Base-by-base conservation (phyloP, 2,888 invertebrate genomes). In the Lampropteryx suffumata region DNA sequence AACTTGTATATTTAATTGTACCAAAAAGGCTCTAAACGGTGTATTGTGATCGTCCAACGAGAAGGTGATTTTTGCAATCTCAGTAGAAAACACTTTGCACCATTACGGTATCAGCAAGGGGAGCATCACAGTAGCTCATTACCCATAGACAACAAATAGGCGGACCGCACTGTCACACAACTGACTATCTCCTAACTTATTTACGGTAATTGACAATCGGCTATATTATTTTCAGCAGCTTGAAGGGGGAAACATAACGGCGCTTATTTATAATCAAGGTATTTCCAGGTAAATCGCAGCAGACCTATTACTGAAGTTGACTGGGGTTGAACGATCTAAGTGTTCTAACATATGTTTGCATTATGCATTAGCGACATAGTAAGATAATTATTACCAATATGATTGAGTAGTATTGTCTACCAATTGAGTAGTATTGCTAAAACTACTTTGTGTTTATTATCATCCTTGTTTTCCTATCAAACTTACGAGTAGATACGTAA, bases 61-160 rank as follows among this genome's bases (percentile, higher is more conserved):
- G 14, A 34, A 47, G 34, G 29, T 35, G 29, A 24, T 12, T 30
- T 1, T 27, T 14, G 43, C 45, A 37, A 32, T 45, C 27, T 50
- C 50, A 34, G 40, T 39, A 50, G 14, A 14, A 24, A 12, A 8
- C 9, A 28, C 21, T 37, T 45, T 35, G 33, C 51, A 36, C 50
- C 35, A 36, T 36, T 32, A 43, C 41, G 17, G 35, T 17, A 29
- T 30, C 26, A 45, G 50, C 50, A 45, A 41, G 46, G 52, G 52
- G 47, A 26, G 47, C 52, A 43, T 52, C 47, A 42, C 6, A 70
- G 76, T 72, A 73, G 74, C 80, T 86, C 85, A 86, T 88, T 87
- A 80, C 70, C 77, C 72, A 65, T 64, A 71, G 79, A 89, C 88
- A 89, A 55, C 69, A 77, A 86, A 87, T 76, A 85, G 88, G 89